phyloP scores from a whole-genome alignment of 2,113 vertebrate genomes.

The Patagioenas fasciata region DNA sequence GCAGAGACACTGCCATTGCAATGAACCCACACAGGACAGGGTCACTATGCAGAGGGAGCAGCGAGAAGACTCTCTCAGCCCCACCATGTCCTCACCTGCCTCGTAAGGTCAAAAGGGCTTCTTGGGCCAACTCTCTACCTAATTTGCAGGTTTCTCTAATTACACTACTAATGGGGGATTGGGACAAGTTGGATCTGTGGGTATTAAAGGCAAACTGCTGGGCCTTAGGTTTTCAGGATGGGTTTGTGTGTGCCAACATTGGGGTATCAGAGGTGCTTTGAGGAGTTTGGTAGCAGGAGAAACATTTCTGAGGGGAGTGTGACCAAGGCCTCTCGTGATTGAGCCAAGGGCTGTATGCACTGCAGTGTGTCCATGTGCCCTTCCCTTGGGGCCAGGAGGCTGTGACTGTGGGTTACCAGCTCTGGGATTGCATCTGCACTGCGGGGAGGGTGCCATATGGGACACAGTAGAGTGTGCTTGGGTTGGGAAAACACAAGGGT shows the following conservation, averaged over 20 bases:
- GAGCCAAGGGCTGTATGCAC: background rate
- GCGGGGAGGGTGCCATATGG: background rate
- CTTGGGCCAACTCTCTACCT: background rate
- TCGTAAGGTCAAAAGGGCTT: background rate
- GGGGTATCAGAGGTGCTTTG: background rate
- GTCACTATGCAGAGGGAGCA: background rate
- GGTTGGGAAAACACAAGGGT: background rate
- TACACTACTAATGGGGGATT: background rate
- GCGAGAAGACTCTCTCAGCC: background rate
- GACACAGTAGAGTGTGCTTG: background rate
- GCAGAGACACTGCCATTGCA: background rate
- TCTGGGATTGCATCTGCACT: rapidly evolving
- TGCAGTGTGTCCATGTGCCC: rapidly evolving
- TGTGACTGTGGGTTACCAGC: background rate
- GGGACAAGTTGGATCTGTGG: background rate
- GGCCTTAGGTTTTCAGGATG: background rate
- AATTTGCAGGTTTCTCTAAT: slow-evolving; percentile 13
- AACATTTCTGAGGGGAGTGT: background rate
- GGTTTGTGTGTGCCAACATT: background rate
- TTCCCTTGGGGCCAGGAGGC: background rate
- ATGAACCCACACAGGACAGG: rapidly evolving
- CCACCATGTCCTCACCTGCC: background rate
- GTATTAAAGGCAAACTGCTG: background rate
- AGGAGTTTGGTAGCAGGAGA: background rate
- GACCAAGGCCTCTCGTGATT: background rate